Evolutionary conservation across 1,140 invertebrate species (phyloP).

Genomic region (Heliothis subflexa): DNA sequence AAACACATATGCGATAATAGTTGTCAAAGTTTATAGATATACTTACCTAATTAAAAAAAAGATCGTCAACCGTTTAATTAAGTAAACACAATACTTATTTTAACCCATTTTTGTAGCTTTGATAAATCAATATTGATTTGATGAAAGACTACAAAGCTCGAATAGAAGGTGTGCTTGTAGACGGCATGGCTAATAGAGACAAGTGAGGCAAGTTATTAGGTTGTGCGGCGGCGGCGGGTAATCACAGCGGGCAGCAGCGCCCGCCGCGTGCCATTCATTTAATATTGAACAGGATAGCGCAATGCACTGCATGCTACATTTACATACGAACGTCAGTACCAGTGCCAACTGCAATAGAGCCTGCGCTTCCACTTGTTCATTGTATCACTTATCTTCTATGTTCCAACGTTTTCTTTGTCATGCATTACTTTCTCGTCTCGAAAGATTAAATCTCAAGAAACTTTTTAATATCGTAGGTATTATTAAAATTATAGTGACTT

Average conservation of each 20-base stretch:
- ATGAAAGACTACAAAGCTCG: too few species aligned
- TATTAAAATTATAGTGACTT: neutral
- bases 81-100: too few species aligned
- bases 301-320: slow-evolving; percentile 53
- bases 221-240: slow-evolving; percentile 54
- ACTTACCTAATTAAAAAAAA: too few species aligned
- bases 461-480: neutral
- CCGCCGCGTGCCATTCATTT: slow-evolving; percentile 63
- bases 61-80: too few species aligned
- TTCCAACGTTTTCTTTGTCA: neutral
- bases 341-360: slow-evolving; percentile 37
- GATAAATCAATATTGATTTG: too few species aligned
- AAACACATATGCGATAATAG: too few species aligned
- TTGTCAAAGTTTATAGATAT: too few species aligned
- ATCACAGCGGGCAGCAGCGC: slow-evolving; percentile 60
- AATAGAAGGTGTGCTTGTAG: neutral
- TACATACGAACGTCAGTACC: slow-evolving; percentile 42
- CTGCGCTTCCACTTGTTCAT: slow-evolving; percentile 22
- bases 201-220: slow-evolving; percentile 58
- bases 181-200: slow-evolving; percentile 56
- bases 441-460: slow-evolving; percentile 12
- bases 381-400: slow-evolving; percentile 32
- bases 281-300: slow-evolving; percentile 64
- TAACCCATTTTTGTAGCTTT: too few species aligned
- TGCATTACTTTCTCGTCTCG: slow-evolving; percentile 26